These are phyloP conservation scores for honey bee (Apis mellifera) DNA, from an alignment of 1,140 invertebrate species.

Conservation along the genomic window Amel_HAv3.1 CM009941.2:8115501-8116000, in stretches of 20 bases:
- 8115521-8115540: constrained; percentile 89
- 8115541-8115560: constrained; percentile 93
- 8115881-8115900: too few relatives aligned
- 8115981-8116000: background rate
- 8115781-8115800: background rate
- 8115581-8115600: constrained; percentile 88
- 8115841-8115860: too few relatives aligned
- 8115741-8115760: constrained; percentile 85
- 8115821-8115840: too few relatives aligned
- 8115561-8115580: constrained; percentile 91
- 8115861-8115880: too few relatives aligned
- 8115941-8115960: background rate
- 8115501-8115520: constrained; percentile 82
- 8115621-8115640: constrained; percentile 79
- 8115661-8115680: constrained; percentile 96
- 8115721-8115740: constrained; percentile 95
- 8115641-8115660: constrained; percentile 88
- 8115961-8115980: background rate
- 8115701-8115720: constrained; percentile 93
- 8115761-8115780: background rate
- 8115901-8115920: background rate
- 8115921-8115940: background rate
- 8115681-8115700: constrained; percentile 97
- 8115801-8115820: too few relatives aligned
- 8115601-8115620: constrained; percentile 84